These are phyloP conservation scores for Drosophila fuyamai DNA, from an alignment of 1,140 invertebrate species.

Conservation along the genomic window DNA sequence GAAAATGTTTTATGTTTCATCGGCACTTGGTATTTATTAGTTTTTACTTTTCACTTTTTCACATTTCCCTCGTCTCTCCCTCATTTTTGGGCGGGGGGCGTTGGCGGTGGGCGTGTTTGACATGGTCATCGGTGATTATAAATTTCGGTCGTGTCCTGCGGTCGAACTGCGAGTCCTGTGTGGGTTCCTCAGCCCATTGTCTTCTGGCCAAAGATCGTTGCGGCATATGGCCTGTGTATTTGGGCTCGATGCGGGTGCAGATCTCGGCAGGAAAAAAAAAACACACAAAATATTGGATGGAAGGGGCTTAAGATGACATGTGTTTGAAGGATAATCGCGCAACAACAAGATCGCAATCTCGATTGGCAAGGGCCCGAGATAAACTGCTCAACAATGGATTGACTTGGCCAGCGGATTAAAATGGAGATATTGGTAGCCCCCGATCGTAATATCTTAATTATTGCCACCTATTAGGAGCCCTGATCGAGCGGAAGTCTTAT, in stretches of 20 bases:
- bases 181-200: constrained; percentile 28
- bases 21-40: constrained; percentile 59
- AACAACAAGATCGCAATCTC: constrained; percentile 35
- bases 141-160: constrained; percentile 56
- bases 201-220: constrained; percentile 21
- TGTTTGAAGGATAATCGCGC: constrained; percentile 51
- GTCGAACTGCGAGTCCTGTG: constrained; percentile 27
- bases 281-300: not conserved
- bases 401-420: constrained; percentile 5
- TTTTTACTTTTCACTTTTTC: constrained; percentile 48
- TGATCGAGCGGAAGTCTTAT: not conserved
- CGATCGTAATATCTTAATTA: constrained; percentile 24
- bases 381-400: constrained; percentile 21
- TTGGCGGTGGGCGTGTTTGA: constrained; percentile 59
- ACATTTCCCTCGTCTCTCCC: constrained; percentile 12
- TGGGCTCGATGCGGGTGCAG: constrained; percentile 16
- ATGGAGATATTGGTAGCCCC: not conserved
- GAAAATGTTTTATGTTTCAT: constrained; percentile 71
- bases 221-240: constrained; percentile 44
- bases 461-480: not conserved
- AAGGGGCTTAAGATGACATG: constrained; percentile 37
- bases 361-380: constrained; percentile 20
- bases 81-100: constrained; percentile 9
- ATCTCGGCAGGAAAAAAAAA: not conserved
- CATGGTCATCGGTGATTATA: constrained; percentile 78